Percentiles rank a stretch among this genome's conserved stretches.
phyloP scores from a whole-genome alignment of 2,797 vertebrate genomes.

The Brachyrhaphis roseni region DNA sequence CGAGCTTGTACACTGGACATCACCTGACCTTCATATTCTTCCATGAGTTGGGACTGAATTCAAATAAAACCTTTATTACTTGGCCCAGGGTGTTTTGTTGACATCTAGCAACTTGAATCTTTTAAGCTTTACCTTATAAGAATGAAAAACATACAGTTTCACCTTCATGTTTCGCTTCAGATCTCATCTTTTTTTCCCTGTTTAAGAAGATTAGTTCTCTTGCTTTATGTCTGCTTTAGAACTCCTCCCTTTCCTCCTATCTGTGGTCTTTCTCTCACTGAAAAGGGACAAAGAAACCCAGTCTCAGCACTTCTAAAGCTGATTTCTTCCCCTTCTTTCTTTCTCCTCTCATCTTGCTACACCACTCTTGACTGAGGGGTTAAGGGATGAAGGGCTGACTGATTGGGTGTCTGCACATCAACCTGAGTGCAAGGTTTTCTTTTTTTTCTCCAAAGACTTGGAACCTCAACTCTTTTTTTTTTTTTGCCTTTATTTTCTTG shows the following conservation, averaged over 20 bases:
- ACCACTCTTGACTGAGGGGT: constrained; percentile 55
- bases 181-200: constrained; percentile 44
- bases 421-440: constrained; percentile 41
- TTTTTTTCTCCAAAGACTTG: constrained; percentile 32
- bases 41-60: constrained; percentile 43
- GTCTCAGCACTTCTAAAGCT: constrained; percentile 67
- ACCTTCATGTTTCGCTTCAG: constrained; percentile 43
- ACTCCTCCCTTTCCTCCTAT: constrained; percentile 35
- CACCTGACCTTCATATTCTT: constrained; percentile 72
- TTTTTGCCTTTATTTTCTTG: constrained; percentile 8
- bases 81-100: constrained; percentile 30
- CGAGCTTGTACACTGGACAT: constrained; percentile 50
- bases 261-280: constrained; percentile 26
- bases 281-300: constrained; percentile 44
- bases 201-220: constrained; percentile 61
- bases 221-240: constrained; percentile 23
- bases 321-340: constrained; percentile 31
- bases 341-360: constrained; percentile 51
- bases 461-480: constrained; percentile 19
- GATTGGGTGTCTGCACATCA: constrained; percentile 64
- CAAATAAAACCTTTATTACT: constrained; percentile 21
- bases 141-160: constrained; percentile 39
- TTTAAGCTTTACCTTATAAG: constrained; percentile 50
- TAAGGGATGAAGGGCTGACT: constrained; percentile 64
- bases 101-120: constrained; percentile 45